Evolutionary conservation across 2,113 vertebrate species (phyloP).

Genomic region (mouse (Mus musculus)): GRCm39 chr6:36746001-36746500

Average conservation of each 20-base stretch:
- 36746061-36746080: not conserved
- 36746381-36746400: not conserved
- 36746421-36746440: not conserved
- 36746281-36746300: slow-evolving; percentile 45
- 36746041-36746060: not conserved
- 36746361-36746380: not conserved
- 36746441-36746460: not conserved
- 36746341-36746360: not conserved
- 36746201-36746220: slow-evolving; percentile 14
- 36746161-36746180: slow-evolving; percentile 51
- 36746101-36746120: not conserved
- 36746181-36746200: slow-evolving; percentile 21
- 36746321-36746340: not conserved
- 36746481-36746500: not conserved
- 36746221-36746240: slow-evolving; percentile 57
- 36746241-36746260: not conserved
- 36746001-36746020: not conserved
- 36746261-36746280: slow-evolving; percentile 59
- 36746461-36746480: not conserved
- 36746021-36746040: not conserved
- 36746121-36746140: not conserved
- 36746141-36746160: slow-evolving; percentile 53
- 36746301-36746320: not conserved
- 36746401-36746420: not conserved
- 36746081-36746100: not conserved